These are phyloP conservation scores for Staurois parvus DNA, from an alignment of 2,797 vertebrate species.

Conservation along the genomic window DNA sequence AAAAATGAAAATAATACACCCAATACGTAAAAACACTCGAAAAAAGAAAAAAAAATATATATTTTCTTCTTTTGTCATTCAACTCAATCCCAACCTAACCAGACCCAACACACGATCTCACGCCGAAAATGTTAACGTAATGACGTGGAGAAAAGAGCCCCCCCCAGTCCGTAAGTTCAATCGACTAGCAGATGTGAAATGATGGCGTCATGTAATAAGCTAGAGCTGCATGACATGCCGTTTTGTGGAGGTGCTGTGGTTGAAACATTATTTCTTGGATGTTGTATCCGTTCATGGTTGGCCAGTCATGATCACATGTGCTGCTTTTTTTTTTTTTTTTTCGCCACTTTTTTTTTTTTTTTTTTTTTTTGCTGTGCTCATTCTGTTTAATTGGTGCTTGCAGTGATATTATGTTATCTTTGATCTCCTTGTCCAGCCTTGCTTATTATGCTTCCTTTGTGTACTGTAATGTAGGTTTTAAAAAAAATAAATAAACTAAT, in stretches of 20 bases:
- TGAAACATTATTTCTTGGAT: constrained; percentile 85
- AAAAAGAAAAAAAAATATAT: constrained; percentile 74
- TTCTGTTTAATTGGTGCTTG: constrained; percentile 82
- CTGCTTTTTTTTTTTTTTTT: constrained; percentile 68
- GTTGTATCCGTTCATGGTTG: constrained; percentile 86
- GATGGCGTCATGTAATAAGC: constrained; percentile 86
- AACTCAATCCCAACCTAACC: constrained; percentile 86
- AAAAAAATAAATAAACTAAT: constrained; percentile 55
- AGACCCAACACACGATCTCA: constrained; percentile 83
- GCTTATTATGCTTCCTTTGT: constrained; percentile 81
- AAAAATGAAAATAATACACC: constrained; percentile 54
- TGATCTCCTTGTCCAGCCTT: constrained; percentile 67
- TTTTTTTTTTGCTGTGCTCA: constrained; percentile 80
- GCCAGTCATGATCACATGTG: constrained; percentile 87
- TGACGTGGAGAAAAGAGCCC: constrained; percentile 84
- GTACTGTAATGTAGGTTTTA: constrained; percentile 76
- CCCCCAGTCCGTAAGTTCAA: constrained; percentile 86
- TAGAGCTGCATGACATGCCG: constrained; percentile 86
- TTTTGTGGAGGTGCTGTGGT: constrained; percentile 86
- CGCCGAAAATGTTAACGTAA: constrained; percentile 86
- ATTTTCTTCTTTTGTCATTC: constrained; percentile 87
- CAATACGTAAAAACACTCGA: constrained; percentile 38
- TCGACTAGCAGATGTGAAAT: constrained; percentile 85
- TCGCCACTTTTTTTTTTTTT: constrained; percentile 76
- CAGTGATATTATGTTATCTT: constrained; percentile 70